phyloP scores from a whole-genome alignment of 2,888 invertebrate genomes.

The Bombylius discolor region DNA sequence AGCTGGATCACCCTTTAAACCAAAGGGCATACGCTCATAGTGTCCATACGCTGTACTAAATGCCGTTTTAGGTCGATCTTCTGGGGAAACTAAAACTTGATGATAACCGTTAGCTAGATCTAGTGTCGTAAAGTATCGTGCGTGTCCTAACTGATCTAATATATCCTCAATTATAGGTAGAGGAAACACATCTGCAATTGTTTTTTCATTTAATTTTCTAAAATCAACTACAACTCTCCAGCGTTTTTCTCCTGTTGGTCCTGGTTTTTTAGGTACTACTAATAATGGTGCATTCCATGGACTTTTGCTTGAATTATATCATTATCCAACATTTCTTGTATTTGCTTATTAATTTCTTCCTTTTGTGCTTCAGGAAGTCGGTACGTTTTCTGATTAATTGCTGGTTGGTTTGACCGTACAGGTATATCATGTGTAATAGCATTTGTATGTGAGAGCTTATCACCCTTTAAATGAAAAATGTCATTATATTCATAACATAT shows the following conservation, averaged over 20 bases:
- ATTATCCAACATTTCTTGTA: too few relatives aligned
- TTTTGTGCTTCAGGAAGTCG: too few relatives aligned
- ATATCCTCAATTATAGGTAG: constrained; percentile 12
- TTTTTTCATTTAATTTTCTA: constrained; percentile 7
- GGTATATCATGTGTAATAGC: too few relatives aligned
- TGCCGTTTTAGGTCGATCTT: constrained; percentile 11
- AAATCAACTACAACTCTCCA: too few relatives aligned
- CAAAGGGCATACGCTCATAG: constrained; percentile 24
- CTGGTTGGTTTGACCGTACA: too few relatives aligned
- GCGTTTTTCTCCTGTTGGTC: too few relatives aligned
- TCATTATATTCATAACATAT: not conserved
- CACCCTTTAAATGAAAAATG: not conserved
- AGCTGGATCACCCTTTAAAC: constrained; percentile 29
- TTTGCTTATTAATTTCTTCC: not conserved
- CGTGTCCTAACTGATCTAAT: constrained; percentile 12
- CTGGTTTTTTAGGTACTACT: too few relatives aligned
- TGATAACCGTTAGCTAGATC: constrained; percentile 14
- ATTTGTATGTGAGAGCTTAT: too few relatives aligned
- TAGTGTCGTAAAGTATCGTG: constrained; percentile 11
- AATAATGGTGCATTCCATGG: too few relatives aligned
- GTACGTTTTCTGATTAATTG: too few relatives aligned
- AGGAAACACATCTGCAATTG: constrained; percentile 6
- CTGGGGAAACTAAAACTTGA: constrained; percentile 9
- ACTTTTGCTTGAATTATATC: too few relatives aligned
- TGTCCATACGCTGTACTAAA: constrained; percentile 10